Base-by-base conservation (phyloP, 2,888 invertebrate species). In the Stomorhina lunata region DNA sequence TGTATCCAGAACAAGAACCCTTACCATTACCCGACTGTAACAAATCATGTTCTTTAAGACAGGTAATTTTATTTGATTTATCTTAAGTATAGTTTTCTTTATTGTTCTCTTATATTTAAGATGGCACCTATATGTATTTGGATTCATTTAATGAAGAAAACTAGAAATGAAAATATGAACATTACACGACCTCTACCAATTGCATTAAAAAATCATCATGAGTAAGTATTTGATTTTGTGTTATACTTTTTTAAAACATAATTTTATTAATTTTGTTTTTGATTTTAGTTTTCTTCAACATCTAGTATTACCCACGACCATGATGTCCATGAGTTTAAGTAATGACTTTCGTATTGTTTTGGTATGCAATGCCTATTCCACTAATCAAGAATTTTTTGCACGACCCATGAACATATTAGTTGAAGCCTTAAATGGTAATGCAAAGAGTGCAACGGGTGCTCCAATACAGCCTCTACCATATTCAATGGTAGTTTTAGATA, bases 71-170 rank as follows among this genome's bases (percentile, higher is more conserved):
- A 20, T 2, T 20, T 37, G 9, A 3, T 2, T 34, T 10, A 66
- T 34, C n/a, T 17, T 25, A 15, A 17, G n/a, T n/a, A n/a, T n/a
- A n/a, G n/a, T n/a, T n/a, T n/a, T n/a, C 4, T n/a, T 6, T 37
- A 15, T 17, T n/a, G 2, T 32, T 5, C 4, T 50, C 43, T 22
- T 20, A n/a, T 15, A 61, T 76, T 81, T 22, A 37, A 88, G 87
- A 96, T 98, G 96, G 98, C 99, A 0, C 96, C 97, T 83, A 96
- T 97, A 10, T 98, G 98, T 88, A 98, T 99, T 89, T 99, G 98
- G 98, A 97, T 98, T 90, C 98, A 98, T 92, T 92, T 99, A 80
- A 93, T 97, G 86, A 98, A 97, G 89, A 99, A 98, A 92, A 98
- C 98, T 0, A 96, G 97, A 89, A 93, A 95, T 2, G 98, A 98